Evolutionary conservation across 2,888 invertebrate species (phyloP).

Genomic region (Operophtera brumata): DNA sequence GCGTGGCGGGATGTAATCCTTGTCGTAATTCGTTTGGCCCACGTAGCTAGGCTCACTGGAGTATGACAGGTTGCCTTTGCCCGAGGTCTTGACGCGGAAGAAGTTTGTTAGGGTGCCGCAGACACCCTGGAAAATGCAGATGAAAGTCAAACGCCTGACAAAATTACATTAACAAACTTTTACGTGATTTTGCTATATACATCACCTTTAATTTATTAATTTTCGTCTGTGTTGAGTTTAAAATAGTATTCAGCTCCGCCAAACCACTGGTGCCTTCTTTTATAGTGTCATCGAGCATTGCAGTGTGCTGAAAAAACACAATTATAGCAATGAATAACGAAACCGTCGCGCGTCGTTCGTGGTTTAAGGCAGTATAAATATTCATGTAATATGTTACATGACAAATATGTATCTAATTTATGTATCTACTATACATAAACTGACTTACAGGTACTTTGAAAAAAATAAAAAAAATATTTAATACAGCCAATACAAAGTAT

Average conservation of each 20-base stretch:
- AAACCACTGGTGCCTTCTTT: constrained; percentile 86
- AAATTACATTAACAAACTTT: not conserved
- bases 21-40: constrained; percentile 71
- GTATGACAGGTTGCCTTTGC: constrained; percentile 74
- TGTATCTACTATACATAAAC: too few species aligned
- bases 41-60: constrained; percentile 72
- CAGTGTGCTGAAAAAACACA: constrained; percentile 70
- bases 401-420: too few species aligned
- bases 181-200: not conserved
- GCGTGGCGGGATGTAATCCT: constrained; percentile 57
- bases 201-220: constrained; percentile 90
- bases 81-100: constrained; percentile 72
- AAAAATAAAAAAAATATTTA: constrained; percentile 28
- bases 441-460: too few species aligned
- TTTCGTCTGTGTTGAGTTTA: constrained; percentile 91
- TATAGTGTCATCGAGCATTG: constrained; percentile 82
- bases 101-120: constrained; percentile 88
- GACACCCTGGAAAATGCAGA: constrained; percentile 77
- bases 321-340: too few species aligned
- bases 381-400: too few species aligned
- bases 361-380: too few species aligned
- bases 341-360: too few species aligned
- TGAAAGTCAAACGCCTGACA: constrained; percentile 26
- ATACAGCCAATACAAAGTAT: too few species aligned
- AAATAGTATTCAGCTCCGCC: constrained; percentile 88